Base-by-base conservation (phyloP, 2,113 vertebrate species). In the Sigmodon hispidus region DNA sequence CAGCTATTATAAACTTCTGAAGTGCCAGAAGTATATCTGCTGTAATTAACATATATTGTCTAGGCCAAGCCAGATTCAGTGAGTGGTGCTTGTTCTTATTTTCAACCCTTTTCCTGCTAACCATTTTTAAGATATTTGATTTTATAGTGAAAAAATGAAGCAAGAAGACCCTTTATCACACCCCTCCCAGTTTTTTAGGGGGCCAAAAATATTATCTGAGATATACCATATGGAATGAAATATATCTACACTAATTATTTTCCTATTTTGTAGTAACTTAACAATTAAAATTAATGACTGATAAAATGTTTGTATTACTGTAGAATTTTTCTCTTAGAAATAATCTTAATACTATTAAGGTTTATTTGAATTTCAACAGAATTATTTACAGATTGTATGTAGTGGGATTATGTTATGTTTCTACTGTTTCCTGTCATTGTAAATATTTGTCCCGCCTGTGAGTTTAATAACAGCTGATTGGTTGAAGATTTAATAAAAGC, bases 241-340 rank as follows among this genome's bases (percentile, higher is more conserved):
- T 87, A 13, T 96, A 98, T 98, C 93, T 94, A 98, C 97, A 98
- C 96, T 92, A 98, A 98, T 98, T 98, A 87, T 98, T 98, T 98
- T 96, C 97, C 93, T 97, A 94, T 98, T 98, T 94, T 94, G 59
- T 45, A 94, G 59, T 36, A 7, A 87, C 21, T 92, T 96, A 93
- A 52, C 79, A 91, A 87, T 65, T 80, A 87, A 92, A 94, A 92
- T 72, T 57, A n/a, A 84, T 57, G 9, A 94, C 29, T 45, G 31
- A 22, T 84, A 50, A 89, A 94, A 86, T 84, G 57, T 80, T 94
- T 43, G 65, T 80, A 89, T 83, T 89, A 77, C 3, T n/a, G 3
- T 55, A 91, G 67, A 22, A 21, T 79, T 96, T 91, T 94, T 83
- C 75, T 93, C 72, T 55, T 19, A 81, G 76, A 7, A 87, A 52